phyloP scores from a whole-genome alignment of 2,113 vertebrate species.

The Suricata suricatta region DNA sequence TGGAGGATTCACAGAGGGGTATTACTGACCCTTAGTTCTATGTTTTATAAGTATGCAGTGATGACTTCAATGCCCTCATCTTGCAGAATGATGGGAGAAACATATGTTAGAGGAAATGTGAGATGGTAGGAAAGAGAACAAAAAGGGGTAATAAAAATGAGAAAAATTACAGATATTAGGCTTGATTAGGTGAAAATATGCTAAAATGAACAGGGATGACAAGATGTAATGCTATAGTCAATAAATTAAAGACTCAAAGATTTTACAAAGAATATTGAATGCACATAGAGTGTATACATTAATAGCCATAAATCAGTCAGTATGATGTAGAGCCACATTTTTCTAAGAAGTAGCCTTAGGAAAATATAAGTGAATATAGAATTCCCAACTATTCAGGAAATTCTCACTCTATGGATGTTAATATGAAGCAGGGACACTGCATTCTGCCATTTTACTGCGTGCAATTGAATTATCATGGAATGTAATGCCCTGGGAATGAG shows the following conservation, averaged over 20 bases:
- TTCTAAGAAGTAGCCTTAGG: not conserved
- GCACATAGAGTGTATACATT: not conserved
- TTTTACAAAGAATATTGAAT: not conserved
- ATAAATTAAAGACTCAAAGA: not conserved
- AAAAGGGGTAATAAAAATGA: not conserved
- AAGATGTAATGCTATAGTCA: not conserved
- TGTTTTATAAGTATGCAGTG: not conserved
- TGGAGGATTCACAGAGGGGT: not conserved
- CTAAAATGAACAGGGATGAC: not conserved
- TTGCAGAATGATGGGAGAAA: not conserved
- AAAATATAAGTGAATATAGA: not conserved
- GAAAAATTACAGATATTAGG: not conserved
- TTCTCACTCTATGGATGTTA: not conserved
- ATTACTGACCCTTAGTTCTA: not conserved
- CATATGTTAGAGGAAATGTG: not conserved
- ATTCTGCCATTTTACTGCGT: accelerated
- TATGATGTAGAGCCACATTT: not conserved
- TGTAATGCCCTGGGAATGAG: not conserved
- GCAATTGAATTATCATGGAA: not conserved
- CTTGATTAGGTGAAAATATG: not conserved
- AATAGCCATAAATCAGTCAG: not conserved
- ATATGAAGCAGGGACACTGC: not conserved
- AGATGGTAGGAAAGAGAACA: not conserved
- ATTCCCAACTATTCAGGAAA: not conserved
- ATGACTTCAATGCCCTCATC: not conserved